Conservation (phyloP, 92 coral and sea anemone genomes). For the Nematostella vectensis region DNA sequence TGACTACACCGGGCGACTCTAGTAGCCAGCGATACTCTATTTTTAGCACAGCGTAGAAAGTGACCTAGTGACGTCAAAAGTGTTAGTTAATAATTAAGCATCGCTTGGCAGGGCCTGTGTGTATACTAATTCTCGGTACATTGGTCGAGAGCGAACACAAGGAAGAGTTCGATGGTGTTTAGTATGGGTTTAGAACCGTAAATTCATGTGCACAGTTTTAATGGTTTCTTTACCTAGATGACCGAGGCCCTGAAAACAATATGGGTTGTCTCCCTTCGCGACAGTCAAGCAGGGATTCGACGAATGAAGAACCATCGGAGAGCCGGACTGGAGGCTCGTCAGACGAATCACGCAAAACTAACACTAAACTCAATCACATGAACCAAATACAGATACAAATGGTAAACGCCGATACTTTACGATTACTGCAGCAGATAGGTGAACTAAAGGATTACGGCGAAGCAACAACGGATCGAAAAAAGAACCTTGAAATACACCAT, state of each 20-base stretch:
- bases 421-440: slow-evolving; percentile 87
- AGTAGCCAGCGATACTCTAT: too few relatives aligned
- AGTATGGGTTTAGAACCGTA: too few relatives aligned
- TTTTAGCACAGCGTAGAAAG: slow-evolving; percentile 20
- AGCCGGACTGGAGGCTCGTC: slow-evolving; percentile 33
- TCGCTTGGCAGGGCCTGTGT: slow-evolving; percentile 14
- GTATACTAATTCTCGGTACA: slow-evolving; percentile 11
- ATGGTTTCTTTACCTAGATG: slow-evolving; percentile 50
- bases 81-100: slow-evolving; percentile 67
- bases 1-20: too few relatives aligned
- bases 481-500: slow-evolving; percentile 59
- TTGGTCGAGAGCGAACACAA: too few relatives aligned
- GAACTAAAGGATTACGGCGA: slow-evolving; percentile 85
- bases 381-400: slow-evolving; percentile 42
- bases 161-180: too few relatives aligned
- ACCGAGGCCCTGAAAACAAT: slow-evolving; percentile 70
- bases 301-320: slow-evolving; percentile 43
- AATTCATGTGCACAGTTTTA: too few relatives aligned
- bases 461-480: slow-evolving; percentile 69
- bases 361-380: slow-evolving; percentile 19
- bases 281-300: slow-evolving; percentile 33
- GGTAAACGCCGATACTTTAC: slow-evolving; percentile 87
- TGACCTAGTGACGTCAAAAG: slow-evolving; percentile 43
- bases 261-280: slow-evolving; percentile 98
- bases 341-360: slow-evolving; percentile 29